Evolutionary conservation across 2,113 vertebrate genomes (phyloP).

Genomic region (Chauna torquata): DNA sequence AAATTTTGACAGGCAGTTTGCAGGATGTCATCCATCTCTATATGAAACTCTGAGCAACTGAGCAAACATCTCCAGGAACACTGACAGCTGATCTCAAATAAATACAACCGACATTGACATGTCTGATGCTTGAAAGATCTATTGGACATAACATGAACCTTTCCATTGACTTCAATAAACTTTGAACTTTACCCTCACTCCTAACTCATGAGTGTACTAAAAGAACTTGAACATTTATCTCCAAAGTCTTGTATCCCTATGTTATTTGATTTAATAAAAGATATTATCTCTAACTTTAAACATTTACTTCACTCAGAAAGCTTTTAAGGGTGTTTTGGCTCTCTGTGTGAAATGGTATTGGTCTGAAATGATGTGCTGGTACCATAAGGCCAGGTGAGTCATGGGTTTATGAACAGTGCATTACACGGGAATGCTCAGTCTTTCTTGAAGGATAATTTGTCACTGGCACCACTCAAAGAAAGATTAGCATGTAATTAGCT

Average conservation of each 20-base stretch:
- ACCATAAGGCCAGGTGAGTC: not conserved
- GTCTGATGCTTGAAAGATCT: not conserved
- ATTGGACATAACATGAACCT: not conserved
- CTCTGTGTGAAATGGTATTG: fast-evolving
- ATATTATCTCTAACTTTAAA: not conserved
- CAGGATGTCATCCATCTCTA: not conserved
- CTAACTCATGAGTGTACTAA: not conserved
- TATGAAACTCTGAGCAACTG: not conserved
- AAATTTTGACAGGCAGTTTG: not conserved
- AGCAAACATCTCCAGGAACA: not conserved
- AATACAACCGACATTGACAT: not conserved
- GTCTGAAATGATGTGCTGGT: not conserved
- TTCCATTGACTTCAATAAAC: not conserved
- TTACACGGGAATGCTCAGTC: not conserved
- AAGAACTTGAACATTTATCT: not conserved
- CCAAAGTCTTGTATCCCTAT: fast-evolving
- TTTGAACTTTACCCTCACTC: not conserved
- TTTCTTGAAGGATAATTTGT: not conserved
- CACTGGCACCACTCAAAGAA: not conserved
- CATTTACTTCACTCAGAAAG: not conserved
- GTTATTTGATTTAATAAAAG: not conserved
- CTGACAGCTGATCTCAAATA: not conserved
- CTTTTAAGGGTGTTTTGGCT: not conserved
- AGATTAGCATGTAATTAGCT: not conserved
- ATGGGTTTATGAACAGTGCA: not conserved